These are phyloP conservation scores for Archips xylosteana DNA, from an alignment of 2,888 invertebrate species.

Conservation along the genomic window DNA sequence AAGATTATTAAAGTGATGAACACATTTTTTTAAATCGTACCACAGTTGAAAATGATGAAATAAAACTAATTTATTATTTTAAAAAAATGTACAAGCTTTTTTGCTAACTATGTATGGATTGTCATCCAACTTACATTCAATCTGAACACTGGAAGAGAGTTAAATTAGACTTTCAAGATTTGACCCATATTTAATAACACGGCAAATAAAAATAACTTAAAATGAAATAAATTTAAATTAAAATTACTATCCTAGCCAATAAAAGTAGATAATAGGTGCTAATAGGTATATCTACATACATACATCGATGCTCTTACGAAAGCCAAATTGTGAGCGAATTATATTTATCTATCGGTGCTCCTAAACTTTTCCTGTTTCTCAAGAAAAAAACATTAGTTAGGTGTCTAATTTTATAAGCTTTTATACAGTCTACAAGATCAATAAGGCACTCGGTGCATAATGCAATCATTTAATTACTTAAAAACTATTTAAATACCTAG, in stretches of 20 bases:
- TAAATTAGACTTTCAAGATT: too few species aligned
- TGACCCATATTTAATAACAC: too few species aligned
- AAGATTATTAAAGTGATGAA: conserved; percentile 2
- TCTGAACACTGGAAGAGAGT: too few species aligned
- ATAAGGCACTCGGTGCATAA: conserved; percentile 81
- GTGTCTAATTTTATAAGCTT: conserved; percentile 45
- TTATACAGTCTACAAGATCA: conserved; percentile 73
- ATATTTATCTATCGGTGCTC: conserved; percentile 5
- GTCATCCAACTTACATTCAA: too few species aligned
- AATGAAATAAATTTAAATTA: too few species aligned
- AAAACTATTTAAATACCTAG: too few species aligned
- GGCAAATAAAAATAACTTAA: too few species aligned
- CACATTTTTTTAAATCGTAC: background rate
- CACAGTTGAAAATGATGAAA: too few species aligned
- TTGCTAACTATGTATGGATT: too few species aligned
- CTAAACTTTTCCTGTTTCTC: background rate
- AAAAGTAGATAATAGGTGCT: background rate
- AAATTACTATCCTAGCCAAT: background rate
- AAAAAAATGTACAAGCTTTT: too few species aligned
- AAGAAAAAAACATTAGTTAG: background rate
- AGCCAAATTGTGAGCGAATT: conserved; percentile 1
- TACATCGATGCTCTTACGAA: background rate
- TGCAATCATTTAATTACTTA: conserved; percentile 34
- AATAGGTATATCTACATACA: background rate
- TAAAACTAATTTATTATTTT: too few species aligned